Evolutionary conservation across 2,113 vertebrate genomes (phyloP).

Genomic region (Procavia capensis): DNA sequence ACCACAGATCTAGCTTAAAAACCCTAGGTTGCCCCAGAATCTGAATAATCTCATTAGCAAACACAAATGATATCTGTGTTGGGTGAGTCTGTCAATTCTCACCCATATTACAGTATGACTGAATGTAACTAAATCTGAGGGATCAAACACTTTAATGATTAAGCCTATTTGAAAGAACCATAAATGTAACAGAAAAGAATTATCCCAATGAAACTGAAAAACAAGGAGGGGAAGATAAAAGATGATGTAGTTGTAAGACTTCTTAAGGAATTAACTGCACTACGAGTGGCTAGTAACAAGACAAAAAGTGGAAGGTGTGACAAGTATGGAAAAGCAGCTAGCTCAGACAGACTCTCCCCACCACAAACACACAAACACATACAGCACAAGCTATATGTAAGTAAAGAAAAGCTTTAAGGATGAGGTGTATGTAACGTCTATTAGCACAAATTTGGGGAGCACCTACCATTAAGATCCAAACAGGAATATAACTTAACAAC

Average conservation of each 20-base stretch:
- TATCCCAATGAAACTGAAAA: neutral
- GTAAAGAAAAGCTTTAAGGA: neutral
- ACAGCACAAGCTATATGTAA: neutral
- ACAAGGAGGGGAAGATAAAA: neutral
- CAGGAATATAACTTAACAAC: neutral
- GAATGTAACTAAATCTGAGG: conserved; percentile 17
- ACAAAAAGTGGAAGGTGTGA: neutral
- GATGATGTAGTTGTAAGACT: neutral
- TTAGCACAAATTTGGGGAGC: neutral
- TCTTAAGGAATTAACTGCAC: neutral
- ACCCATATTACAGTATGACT: neutral
- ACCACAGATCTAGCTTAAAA: conserved; percentile 29
- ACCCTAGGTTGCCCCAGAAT: neutral
- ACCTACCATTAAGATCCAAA: neutral
- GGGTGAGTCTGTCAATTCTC: neutral
- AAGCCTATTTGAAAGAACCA: neutral
- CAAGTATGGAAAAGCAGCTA: neutral
- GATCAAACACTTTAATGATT: conserved; percentile 28
- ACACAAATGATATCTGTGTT: neutral
- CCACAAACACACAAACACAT: neutral
- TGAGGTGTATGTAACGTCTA: neutral
- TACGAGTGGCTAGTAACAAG: neutral
- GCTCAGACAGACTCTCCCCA: neutral
- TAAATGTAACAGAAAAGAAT: neutral
- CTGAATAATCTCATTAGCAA: conserved; percentile 9